phyloP scores from a whole-genome alignment of 2,797 vertebrate species.

The Acanthopagrus latus region DNA sequence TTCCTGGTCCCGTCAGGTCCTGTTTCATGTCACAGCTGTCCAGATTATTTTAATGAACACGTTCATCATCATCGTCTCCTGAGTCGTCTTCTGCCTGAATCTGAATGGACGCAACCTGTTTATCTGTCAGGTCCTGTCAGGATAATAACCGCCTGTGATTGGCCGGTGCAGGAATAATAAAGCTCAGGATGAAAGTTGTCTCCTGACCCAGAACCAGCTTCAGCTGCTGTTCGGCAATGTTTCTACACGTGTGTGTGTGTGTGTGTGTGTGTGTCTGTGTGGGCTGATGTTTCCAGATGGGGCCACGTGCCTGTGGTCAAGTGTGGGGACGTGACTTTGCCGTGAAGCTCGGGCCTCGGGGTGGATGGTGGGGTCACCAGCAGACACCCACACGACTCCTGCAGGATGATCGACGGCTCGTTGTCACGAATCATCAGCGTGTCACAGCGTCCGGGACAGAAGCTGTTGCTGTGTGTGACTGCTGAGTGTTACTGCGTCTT shows the following conservation, averaged over 20 bases:
- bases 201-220: slow-evolving; percentile 30
- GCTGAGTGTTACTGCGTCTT: not conserved
- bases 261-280: slow-evolving; percentile 19
- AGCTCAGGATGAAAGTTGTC: slow-evolving; percentile 30
- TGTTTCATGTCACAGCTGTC: not conserved
- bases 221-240: slow-evolving; percentile 47
- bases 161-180: slow-evolving; percentile 30
- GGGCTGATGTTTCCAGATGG: slow-evolving; percentile 66
- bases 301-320: slow-evolving; percentile 51
- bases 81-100: not conserved
- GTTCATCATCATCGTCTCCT: not conserved
- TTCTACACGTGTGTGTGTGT: slow-evolving; percentile 28
- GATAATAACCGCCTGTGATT: slow-evolving; percentile 55
- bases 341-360: slow-evolving; percentile 45
- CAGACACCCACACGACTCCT: slow-evolving; percentile 21
- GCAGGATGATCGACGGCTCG: slow-evolving; percentile 38
- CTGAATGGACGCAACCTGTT: not conserved
- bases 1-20: not conserved
- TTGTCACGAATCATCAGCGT: slow-evolving; percentile 51
- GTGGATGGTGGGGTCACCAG: slow-evolving; percentile 22
- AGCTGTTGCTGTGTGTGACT: not conserved
- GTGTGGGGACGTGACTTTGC: slow-evolving; percentile 54
- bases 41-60: slow-evolving; percentile 16
- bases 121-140: slow-evolving; percentile 23
- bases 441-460: slow-evolving; percentile 10